These are phyloP conservation scores for Phycodurus eques DNA, from an alignment of 2,113 vertebrate species.

Conservation along the genomic window DNA sequence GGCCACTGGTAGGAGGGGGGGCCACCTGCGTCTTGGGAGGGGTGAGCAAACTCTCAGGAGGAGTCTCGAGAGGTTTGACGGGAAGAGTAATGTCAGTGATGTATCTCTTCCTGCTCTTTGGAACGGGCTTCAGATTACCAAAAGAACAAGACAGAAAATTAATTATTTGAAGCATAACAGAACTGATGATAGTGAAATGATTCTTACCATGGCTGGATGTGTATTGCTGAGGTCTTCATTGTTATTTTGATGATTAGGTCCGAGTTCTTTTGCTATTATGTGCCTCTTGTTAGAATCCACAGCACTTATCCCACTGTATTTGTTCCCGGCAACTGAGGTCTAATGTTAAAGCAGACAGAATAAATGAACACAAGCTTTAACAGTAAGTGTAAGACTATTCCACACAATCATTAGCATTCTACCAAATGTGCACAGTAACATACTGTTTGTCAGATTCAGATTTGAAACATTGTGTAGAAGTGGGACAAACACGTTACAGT, in stretches of 20 bases:
- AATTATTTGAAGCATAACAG: neutral
- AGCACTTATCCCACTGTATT: neutral
- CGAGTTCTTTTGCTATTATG: neutral
- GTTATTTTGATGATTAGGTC: constrained; percentile 10
- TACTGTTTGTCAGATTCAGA: too few relatives aligned
- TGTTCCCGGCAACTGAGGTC: neutral
- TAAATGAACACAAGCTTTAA: neutral
- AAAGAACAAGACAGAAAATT: neutral
- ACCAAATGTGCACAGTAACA: neutral
- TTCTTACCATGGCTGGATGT: neutral
- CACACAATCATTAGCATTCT: neutral
- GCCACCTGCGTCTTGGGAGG: too few relatives aligned
- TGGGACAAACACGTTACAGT: too few relatives aligned
- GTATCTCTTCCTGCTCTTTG: constrained; percentile 32
- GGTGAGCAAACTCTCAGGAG: neutral
- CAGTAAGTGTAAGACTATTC: neutral
- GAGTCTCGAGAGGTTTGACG: neutral
- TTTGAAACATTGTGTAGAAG: too few relatives aligned
- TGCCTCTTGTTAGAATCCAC: neutral
- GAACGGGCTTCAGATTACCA: constrained; percentile 31
- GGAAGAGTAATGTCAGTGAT: neutral
- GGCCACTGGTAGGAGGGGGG: neutral
- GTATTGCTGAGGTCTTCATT: neutral
- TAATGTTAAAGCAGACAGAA: neutral
- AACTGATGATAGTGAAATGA: neutral